phyloP scores from a whole-genome alignment of 2,113 vertebrate species.

The Aythya baeri region DNA sequence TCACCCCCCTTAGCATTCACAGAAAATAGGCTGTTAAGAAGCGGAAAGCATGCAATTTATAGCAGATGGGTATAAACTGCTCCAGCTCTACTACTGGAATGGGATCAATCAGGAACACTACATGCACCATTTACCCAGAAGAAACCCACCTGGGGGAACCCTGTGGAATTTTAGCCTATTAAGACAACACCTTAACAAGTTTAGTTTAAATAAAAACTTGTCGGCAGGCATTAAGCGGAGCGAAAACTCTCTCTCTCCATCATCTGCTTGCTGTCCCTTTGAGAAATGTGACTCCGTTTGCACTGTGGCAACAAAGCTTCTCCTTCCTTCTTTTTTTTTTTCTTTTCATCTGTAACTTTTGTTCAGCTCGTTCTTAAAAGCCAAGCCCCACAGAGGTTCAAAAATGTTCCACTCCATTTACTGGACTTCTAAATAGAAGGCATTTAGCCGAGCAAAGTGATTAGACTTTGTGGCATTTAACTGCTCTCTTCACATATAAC shows the following conservation, averaged over 20 bases:
- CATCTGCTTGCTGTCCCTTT: not conserved
- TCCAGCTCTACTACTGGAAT: constrained; percentile 56
- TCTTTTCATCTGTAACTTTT: constrained; percentile 24
- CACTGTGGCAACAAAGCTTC: not conserved
- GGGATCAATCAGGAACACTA: constrained; percentile 68
- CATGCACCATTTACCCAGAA: constrained; percentile 74
- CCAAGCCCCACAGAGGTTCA: not conserved
- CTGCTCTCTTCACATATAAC: not conserved
- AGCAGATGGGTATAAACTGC: constrained; percentile 71
- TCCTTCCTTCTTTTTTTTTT: not conserved
- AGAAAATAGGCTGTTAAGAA: constrained; percentile 73
- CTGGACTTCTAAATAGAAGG: constrained; percentile 53
- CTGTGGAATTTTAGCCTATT: constrained; percentile 61
- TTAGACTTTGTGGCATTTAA: constrained; percentile 24
- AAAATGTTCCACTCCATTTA: constrained; percentile 60
- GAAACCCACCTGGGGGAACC: constrained; percentile 72
- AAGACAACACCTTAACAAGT: constrained; percentile 75
- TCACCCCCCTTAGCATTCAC: constrained; percentile 12
- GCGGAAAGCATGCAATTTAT: constrained; percentile 66
- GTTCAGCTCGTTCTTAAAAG: constrained; percentile 20
- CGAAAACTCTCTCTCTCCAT: constrained; percentile 5
- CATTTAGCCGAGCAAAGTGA: constrained; percentile 22
- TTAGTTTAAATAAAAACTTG: constrained; percentile 74
- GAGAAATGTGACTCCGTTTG: not conserved
- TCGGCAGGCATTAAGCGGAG: constrained; percentile 56